Conservation (phyloP, 2,888 invertebrate genomes). For the Drosophila kokeensis region DNA sequence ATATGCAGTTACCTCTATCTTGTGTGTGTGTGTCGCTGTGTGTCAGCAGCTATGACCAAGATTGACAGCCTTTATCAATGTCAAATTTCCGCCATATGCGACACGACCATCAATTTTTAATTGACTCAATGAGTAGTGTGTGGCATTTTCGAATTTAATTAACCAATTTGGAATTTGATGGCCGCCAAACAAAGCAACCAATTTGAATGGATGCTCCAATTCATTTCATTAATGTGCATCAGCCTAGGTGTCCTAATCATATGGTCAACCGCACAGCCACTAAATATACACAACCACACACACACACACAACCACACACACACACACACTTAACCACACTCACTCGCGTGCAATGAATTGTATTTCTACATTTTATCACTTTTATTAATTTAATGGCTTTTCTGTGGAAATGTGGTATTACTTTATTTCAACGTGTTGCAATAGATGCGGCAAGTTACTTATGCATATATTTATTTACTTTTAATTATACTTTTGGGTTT, state of each 20-base stretch:
- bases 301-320: not conserved
- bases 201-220: constrained; percentile 35
- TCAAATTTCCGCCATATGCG: constrained; percentile 18
- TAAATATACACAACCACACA: not conserved
- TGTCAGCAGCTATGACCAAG: constrained; percentile 21
- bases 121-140: constrained; percentile 23
- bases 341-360: not conserved
- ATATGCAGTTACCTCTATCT: constrained; percentile 39
- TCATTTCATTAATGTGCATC: constrained; percentile 40
- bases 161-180: constrained; percentile 44
- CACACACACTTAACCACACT: not conserved
- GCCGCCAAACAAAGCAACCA: constrained; percentile 22
- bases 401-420: not conserved
- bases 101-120: constrained; percentile 44
- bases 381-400: not conserved
- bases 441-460: not conserved
- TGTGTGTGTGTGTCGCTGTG: constrained; percentile 2
- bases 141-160: constrained; percentile 45
- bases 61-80: constrained; percentile 38
- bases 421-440: not conserved
- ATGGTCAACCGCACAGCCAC: constrained; percentile 39
- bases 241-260: constrained; percentile 41
- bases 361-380: not conserved
- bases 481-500: not conserved
- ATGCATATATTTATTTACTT: not conserved